Percentiles rank a stretch among this genome's conserved stretches.
These are phyloP conservation scores for Malthinus seriepunctatus DNA, from an alignment of 2,888 invertebrate species.

Conservation along the genomic window DNA sequence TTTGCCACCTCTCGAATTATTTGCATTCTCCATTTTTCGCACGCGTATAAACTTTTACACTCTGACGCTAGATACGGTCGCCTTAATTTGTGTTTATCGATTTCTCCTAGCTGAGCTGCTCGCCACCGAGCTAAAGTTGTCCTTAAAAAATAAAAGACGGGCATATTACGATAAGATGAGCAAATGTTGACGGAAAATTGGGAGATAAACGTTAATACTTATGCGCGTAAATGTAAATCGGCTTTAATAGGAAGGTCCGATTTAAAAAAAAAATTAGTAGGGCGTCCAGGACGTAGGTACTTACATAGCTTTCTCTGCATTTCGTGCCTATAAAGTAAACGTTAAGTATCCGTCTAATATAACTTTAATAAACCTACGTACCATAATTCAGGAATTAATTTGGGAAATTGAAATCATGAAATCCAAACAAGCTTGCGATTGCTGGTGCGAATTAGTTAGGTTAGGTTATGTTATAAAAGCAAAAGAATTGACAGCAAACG, in stretches of 20 bases:
- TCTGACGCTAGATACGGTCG: conserved; percentile 94
- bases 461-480: too few species aligned
- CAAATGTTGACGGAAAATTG: too few species aligned
- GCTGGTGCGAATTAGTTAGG: too few species aligned
- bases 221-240: conserved; percentile 1
- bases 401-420: too few species aligned
- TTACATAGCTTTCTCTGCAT: conserved; percentile 97
- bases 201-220: too few species aligned
- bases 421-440: too few species aligned
- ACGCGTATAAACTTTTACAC: conserved; percentile 87
- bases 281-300: conserved; percentile 49
- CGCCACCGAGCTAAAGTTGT: conserved; percentile 98
- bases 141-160: conserved; percentile 59
- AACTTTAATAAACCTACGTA: too few species aligned
- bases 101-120: conserved; percentile 91
- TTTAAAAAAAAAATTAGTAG: background rate
- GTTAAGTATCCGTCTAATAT: too few species aligned
- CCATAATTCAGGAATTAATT: too few species aligned
- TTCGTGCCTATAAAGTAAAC: conserved; percentile 71
- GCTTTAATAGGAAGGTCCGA: background rate
- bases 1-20: conserved; percentile 97
- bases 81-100: conserved; percentile 81
- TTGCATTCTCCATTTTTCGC: conserved; percentile 96
- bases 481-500: too few species aligned
- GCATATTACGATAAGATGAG: conserved; percentile 14